Evolutionary conservation across 2,888 invertebrate genomes (phyloP).

Genomic region (Tiliacea aurago): DNA sequence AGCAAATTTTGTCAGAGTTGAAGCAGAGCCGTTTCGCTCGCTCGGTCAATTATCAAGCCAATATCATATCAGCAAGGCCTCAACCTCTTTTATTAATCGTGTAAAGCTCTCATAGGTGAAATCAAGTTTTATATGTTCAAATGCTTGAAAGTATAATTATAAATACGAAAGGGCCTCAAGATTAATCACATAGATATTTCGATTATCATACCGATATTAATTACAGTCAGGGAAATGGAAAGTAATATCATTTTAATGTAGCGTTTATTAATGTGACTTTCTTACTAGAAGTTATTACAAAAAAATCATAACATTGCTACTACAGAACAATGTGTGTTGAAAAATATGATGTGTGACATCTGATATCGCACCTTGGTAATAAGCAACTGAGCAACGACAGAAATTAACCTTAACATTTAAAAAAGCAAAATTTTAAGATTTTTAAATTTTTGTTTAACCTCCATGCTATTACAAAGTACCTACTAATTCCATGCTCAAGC

Average conservation of each 20-base stretch:
- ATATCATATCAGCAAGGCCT: too few relatives aligned
- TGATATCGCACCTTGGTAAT: too few relatives aligned
- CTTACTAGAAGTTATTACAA: conserved; percentile 1
- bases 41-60: too few relatives aligned
- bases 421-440: too few relatives aligned
- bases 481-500: too few relatives aligned
- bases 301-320: neutral
- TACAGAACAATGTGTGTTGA: neutral
- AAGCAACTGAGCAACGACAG: too few relatives aligned
- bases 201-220: conserved; percentile 52
- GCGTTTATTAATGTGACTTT: conserved; percentile 20
- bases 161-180: conserved; percentile 43
- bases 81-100: neutral
- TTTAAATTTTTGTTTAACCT: too few relatives aligned
- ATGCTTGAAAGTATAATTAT: conserved; percentile 41
- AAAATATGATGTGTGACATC: too few relatives aligned
- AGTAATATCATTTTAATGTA: conserved; percentile 42
- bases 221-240: conserved; percentile 49
- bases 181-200: conserved; percentile 50
- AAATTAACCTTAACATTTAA: too few relatives aligned
- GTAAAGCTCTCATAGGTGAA: conserved; percentile 11
- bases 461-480: too few relatives aligned
- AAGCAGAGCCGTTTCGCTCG: too few relatives aligned
- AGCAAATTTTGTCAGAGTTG: too few relatives aligned
- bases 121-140: conserved; percentile 17